Conservation (phyloP, 2,888 invertebrate genomes). For the Lapara coniferarum region DNA sequence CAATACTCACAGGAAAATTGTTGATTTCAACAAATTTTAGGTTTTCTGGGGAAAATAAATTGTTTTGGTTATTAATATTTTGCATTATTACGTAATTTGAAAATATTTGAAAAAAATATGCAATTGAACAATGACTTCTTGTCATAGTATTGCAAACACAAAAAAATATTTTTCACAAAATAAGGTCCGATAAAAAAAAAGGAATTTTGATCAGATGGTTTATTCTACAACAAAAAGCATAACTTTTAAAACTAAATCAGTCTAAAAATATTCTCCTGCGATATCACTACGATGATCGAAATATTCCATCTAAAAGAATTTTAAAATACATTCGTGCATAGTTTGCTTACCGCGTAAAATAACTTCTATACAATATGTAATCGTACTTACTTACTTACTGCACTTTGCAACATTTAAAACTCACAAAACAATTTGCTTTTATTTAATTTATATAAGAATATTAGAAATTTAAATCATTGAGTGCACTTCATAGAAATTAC, state of each 20-base stretch:
- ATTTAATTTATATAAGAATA: background rate
- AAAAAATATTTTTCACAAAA: too few relatives aligned
- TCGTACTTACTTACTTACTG: slow-evolving; percentile 25
- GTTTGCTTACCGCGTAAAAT: slow-evolving; percentile 39
- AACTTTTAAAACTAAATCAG: slow-evolving; percentile 83
- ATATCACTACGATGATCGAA: slow-evolving; percentile 72
- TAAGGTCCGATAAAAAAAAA: slow-evolving; percentile 33
- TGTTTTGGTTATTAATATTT: slow-evolving; percentile 16
- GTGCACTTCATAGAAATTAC: background rate
- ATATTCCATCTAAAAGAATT: slow-evolving; percentile 72
- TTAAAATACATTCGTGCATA: slow-evolving; percentile 57
- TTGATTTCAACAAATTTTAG: slow-evolving; percentile 53
- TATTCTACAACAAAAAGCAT: slow-evolving; percentile 83
- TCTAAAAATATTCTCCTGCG: slow-evolving; percentile 81
- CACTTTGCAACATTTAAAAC: slow-evolving; percentile 21
- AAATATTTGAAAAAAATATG: too few relatives aligned
- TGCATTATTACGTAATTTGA: slow-evolving; percentile 26
- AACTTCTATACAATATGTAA: slow-evolving; percentile 28
- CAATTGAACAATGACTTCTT: too few relatives aligned
- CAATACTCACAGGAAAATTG: slow-evolving; percentile 49
- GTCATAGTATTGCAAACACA: too few relatives aligned
- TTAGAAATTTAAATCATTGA: background rate
- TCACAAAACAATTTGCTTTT: background rate
- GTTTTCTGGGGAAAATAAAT: slow-evolving; percentile 46
- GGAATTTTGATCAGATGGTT: slow-evolving; percentile 68